Conservation (phyloP, 2,888 invertebrate genomes). For the Sialis fuliginosa region DNA sequence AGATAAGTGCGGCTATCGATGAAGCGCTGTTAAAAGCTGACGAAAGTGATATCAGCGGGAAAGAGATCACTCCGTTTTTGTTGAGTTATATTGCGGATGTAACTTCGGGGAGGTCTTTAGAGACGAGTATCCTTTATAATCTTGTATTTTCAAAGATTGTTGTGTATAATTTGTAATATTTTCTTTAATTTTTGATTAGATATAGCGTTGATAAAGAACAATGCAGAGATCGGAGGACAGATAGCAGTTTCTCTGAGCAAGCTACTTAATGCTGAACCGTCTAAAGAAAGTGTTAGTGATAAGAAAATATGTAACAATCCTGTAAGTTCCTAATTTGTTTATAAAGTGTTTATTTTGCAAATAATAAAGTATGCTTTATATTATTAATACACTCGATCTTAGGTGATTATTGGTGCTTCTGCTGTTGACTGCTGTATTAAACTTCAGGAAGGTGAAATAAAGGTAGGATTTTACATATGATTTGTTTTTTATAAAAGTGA, state of each 20-base stretch:
- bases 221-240: conserved; percentile 66
- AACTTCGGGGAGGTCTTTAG: conserved; percentile 68
- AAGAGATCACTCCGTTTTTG: conserved; percentile 85
- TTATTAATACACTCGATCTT: not conserved
- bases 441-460: conserved; percentile 38
- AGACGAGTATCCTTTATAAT: conserved; percentile 59
- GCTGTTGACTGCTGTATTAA: conserved; percentile 55
- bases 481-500: not conserved
- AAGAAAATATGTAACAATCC: not conserved
- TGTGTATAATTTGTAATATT: not conserved
- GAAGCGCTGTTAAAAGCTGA: conserved; percentile 45
- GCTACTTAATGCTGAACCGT: conserved; percentile 13
- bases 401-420: conserved; percentile 60
- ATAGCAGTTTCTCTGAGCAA: conserved; percentile 50
- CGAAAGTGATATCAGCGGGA: conserved; percentile 48
- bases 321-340: not conserved
- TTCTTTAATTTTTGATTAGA: conserved; percentile 31
- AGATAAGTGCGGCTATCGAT: conserved; percentile 52
- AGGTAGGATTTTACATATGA: conserved; percentile 37
- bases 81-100: conserved; percentile 56
- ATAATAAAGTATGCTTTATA: not conserved
- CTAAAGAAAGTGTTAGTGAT: not conserved
- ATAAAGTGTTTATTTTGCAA: not conserved
- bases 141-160: not conserved
- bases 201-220: conserved; percentile 83